These are phyloP conservation scores for Platyscapa corneri DNA, from an alignment of 1,140 invertebrate species.

Conservation along the genomic window DNA sequence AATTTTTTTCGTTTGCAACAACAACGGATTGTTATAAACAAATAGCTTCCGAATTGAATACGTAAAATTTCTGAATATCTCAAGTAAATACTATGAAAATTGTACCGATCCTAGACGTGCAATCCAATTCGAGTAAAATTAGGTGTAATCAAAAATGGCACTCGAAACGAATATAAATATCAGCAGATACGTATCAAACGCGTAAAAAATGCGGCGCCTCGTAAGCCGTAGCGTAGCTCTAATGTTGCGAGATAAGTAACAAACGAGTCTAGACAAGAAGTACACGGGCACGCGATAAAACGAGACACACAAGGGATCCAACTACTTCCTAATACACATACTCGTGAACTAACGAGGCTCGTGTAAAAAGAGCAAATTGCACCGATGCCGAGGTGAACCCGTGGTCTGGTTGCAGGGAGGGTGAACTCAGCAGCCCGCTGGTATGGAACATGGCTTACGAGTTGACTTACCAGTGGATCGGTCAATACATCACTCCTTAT, in stretches of 20 bases:
- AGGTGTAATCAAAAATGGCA: background rate
- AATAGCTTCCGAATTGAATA: background rate
- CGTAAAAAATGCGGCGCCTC: background rate
- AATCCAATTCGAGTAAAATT: background rate
- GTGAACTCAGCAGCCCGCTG: conserved; percentile 77
- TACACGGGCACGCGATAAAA: background rate
- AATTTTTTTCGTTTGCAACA: background rate
- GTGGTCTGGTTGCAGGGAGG: conserved; percentile 76
- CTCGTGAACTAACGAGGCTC: background rate
- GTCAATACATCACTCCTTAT: conserved; percentile 81
- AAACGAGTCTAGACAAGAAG: conserved; percentile 13
- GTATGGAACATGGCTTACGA: conserved; percentile 80
- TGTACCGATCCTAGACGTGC: background rate
- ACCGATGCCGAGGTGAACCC: background rate
- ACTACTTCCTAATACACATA: background rate
- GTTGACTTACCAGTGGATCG: conserved; percentile 84
- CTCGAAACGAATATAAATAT: background rate
- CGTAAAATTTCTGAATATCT: background rate
- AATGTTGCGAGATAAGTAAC: background rate
- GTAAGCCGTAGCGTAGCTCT: background rate
- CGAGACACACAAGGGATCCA: background rate
- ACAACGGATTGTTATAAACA: background rate
- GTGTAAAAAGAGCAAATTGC: background rate
- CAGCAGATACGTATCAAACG: background rate
- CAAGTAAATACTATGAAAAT: background rate